A percentile compares a stretch with the other conserved stretches of the same genome.
These are phyloP conservation scores for Sylvietta virens DNA, from an alignment of 2,113 vertebrate genomes.

Conservation along the genomic window DNA sequence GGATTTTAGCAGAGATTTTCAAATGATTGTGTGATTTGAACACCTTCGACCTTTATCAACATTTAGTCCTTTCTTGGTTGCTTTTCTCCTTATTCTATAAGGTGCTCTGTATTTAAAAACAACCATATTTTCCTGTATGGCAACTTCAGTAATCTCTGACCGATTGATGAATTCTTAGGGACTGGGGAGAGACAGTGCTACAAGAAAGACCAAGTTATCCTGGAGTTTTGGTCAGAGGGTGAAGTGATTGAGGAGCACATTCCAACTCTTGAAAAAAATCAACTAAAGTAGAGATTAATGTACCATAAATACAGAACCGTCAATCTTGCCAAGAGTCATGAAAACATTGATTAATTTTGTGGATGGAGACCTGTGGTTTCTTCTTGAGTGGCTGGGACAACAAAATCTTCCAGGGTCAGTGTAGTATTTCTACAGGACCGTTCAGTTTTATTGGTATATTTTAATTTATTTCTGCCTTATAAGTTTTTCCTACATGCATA, in stretches of 20 bases:
- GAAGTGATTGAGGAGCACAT: constrained; percentile 80
- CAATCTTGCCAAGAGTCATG: background rate
- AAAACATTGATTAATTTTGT: background rate
- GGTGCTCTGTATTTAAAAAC: background rate
- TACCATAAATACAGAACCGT: background rate
- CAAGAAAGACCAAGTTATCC: constrained; percentile 82
- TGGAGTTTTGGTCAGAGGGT: constrained; percentile 80
- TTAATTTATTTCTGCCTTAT: background rate
- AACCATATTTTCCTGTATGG: background rate
- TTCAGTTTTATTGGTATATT: background rate
- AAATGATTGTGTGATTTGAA: background rate
- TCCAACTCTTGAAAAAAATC: constrained; percentile 75
- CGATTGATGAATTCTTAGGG: background rate
- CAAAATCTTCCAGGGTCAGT: background rate
- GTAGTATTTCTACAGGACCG: background rate
- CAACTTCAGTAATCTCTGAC: background rate
- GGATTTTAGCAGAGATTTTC: background rate
- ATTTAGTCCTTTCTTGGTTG: background rate
- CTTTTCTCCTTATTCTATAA: background rate
- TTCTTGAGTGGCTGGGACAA: background rate
- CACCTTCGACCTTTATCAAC: background rate
- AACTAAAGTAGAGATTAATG: background rate
- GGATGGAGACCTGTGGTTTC: background rate
- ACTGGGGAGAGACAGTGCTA: constrained; percentile 77
- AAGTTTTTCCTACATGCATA: background rate